A percentile compares a stretch with the other conserved stretches of the same genome.
Conservation (phyloP, 2,113 vertebrate species). For the Hyperoodon ampullatus region DNA sequence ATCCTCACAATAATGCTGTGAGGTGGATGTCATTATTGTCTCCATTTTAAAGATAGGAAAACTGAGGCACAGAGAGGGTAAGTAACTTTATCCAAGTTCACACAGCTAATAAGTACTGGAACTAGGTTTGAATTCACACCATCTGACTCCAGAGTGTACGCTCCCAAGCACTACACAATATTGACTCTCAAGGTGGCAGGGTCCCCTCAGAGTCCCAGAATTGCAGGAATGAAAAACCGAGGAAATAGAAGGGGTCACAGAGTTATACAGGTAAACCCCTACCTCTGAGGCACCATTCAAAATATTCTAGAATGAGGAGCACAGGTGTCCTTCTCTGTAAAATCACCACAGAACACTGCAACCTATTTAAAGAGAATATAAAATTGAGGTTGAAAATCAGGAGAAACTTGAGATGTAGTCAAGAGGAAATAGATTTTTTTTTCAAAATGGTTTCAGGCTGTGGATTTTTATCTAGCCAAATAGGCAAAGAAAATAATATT, state of each 20-base stretch:
- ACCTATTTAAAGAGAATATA: neutral
- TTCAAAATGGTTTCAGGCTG: neutral
- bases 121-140: neutral
- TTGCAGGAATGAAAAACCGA: rapidly evolving
- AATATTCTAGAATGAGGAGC: neutral
- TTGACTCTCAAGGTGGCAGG: neutral
- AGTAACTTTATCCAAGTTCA: neutral
- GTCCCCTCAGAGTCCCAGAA: neutral
- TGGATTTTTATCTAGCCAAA: neutral
- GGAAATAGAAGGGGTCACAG: neutral
- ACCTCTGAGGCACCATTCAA: neutral
- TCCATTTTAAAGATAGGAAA: neutral
- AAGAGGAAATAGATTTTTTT: neutral
- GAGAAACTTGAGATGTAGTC: neutral
- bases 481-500: neutral
- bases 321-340: neutral
- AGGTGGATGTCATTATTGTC: neutral
- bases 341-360: neutral
- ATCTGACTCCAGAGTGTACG: neutral
- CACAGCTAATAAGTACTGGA: neutral
- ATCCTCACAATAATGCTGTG: neutral
- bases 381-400: neutral
- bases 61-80: neutral
- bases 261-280: neutral
- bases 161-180: too few species aligned